Evolutionary conservation across 2,888 invertebrate genomes (phyloP).

Genomic region (Ectemnius lituratus): DNA sequence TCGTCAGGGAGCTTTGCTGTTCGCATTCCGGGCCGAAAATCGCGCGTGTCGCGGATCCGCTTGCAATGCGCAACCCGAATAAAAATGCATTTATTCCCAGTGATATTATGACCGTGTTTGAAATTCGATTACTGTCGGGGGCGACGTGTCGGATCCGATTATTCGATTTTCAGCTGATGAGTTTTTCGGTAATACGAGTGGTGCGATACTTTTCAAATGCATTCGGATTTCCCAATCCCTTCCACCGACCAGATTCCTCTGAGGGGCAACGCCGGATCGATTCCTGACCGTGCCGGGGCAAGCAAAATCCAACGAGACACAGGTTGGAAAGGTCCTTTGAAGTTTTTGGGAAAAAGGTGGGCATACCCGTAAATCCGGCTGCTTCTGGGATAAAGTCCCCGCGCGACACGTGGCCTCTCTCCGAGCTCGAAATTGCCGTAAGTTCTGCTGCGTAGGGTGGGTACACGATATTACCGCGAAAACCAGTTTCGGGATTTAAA

Average conservation of each 20-base stretch:
- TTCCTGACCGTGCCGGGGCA: too few relatives aligned
- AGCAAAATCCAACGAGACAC: constrained; percentile 1
- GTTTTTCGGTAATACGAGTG: constrained; percentile 29
- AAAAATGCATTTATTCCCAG: background rate
- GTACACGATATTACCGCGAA: constrained; percentile 18
- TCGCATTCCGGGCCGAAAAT: too few relatives aligned
- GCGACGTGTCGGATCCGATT: constrained; percentile 24
- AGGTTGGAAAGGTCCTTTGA: background rate
- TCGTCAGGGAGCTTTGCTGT: too few relatives aligned
- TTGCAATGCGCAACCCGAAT: background rate
- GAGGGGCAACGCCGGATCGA: too few relatives aligned
- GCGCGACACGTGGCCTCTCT: too few relatives aligned
- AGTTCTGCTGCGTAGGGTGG: background rate
- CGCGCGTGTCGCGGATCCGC: too few relatives aligned
- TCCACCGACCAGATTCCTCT: too few relatives aligned
- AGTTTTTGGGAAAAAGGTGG: background rate
- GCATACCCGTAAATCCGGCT: background rate
- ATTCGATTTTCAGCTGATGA: constrained; percentile 23
- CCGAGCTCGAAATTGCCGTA: background rate
- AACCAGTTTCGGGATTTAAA: constrained; percentile 37
- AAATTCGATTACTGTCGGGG: constrained; percentile 39
- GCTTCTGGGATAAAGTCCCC: too few relatives aligned
- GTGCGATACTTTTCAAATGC: constrained; percentile 23
- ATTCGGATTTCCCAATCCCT: too few relatives aligned
- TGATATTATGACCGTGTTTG: background rate